phyloP scores from a whole-genome alignment of 2,113 vertebrate genomes.

The Syngnathus typhle region DNA sequence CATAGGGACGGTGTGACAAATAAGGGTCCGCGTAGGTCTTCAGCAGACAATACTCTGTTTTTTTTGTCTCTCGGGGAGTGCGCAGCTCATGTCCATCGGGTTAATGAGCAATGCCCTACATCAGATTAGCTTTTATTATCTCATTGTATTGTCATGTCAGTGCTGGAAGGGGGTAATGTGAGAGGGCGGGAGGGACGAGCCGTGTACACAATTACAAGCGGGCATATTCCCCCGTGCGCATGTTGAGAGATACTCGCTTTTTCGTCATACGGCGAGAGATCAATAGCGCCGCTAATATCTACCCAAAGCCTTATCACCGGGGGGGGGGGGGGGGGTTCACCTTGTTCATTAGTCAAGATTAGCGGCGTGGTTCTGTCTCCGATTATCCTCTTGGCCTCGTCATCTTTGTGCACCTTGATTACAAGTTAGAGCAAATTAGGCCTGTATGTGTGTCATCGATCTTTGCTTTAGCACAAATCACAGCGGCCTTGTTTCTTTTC shows the following conservation, averaged over 20 bases:
- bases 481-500: constrained; percentile 16
- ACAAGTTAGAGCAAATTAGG: constrained; percentile 59
- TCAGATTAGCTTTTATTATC: constrained; percentile 61
- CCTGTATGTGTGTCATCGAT: constrained; percentile 49
- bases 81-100: constrained; percentile 40
- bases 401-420: constrained; percentile 46
- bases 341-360: constrained; percentile 65
- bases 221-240: constrained; percentile 13
- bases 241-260: constrained; percentile 23
- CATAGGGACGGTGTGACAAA: constrained; percentile 33
- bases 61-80: constrained; percentile 25
- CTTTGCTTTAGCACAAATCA: constrained; percentile 44
- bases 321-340: constrained; percentile 47
- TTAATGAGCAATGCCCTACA: constrained; percentile 60
- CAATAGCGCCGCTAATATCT: constrained; percentile 53
- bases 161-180: constrained; percentile 43
- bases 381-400: constrained; percentile 52
- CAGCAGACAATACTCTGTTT: constrained; percentile 30
- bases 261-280: constrained; percentile 48
- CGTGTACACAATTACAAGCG: constrained; percentile 15
- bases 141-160: constrained; percentile 45
- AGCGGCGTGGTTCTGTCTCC: constrained; percentile 42
- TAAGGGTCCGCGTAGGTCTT: constrained; percentile 36
- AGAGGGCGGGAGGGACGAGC: constrained; percentile 18
- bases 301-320: constrained; percentile 50